Base-by-base conservation (phyloP, 2,113 vertebrate genomes). In the Tragelaphus imberbis region DNA sequence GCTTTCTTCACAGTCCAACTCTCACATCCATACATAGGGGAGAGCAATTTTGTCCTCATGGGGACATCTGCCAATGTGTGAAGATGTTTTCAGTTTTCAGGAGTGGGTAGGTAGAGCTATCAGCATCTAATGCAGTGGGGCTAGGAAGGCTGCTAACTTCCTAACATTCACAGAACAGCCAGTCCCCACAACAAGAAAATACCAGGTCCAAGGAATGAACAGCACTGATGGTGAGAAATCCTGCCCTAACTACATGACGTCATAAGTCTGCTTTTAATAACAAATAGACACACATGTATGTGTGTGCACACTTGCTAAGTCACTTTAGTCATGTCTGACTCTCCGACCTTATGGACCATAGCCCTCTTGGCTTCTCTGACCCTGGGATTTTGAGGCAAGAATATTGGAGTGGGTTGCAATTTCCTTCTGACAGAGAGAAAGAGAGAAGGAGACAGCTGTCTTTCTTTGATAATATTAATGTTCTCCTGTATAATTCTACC, bases 241-340 rank as follows among this genome's bases (percentile, higher is more conserved):
- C 8, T 81, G 3, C 19, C 19, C 2, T 63, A 15, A 55, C n/a
- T 14, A 51, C 10, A 56, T 1, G 6, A 68, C 49, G 9, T 55
- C 10, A 49, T 47, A 80, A 30, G 49, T 4, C 36, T n/a, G 23
- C 33, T 71, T 84, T 80, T 59, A 63, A 71, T 21, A 71, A 47
- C 6, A 85, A 65, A 56, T 23, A 61, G 10, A 28, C 10, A 4
- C 10, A 61, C 4, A 5, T 58, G 23, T 58, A 58, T 25, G 56
- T 58, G 9, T 58, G 25, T 58, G 23, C 23, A 9, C 56, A 10
- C 23, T 9, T 58, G 23, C 56, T 25, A 58, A 58, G 56, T 58
- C 21, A 0, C 56, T 25, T 58, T 25, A 23, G 56, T 58, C 2
- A 1, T 58, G 56, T 58, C 23, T 0, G 3, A 58, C 56, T 58